Percentiles rank a stretch among this genome's conserved stretches.
Conservation (phyloP, 2,113 vertebrate genomes). For the Syngnathus typhle region DNA sequence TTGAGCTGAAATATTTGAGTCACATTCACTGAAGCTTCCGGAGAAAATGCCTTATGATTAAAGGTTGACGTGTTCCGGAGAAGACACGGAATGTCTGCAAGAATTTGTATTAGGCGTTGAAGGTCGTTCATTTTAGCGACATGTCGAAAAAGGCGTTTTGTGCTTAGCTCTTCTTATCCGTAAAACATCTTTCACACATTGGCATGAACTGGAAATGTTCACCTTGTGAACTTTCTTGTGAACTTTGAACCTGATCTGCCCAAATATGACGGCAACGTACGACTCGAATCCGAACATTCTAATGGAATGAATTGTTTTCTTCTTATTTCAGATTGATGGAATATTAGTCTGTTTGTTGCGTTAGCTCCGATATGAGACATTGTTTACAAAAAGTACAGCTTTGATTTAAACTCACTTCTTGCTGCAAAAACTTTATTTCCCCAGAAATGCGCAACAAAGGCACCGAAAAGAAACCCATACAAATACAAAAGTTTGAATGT, state of each 20-base stretch:
- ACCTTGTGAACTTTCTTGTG: background rate
- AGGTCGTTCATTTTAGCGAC: constrained; percentile 50
- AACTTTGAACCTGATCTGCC: background rate
- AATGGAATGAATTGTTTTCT: too few relatives aligned
- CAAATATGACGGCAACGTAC: too few relatives aligned
- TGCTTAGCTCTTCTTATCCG: constrained; percentile 26
- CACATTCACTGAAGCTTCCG: constrained; percentile 47
- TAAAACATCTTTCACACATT: constrained; percentile 35
- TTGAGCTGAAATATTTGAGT: constrained; percentile 59
- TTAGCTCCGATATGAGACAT: background rate
- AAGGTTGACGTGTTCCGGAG: constrained; percentile 61
- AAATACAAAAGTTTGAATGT: background rate
- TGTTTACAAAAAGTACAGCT: background rate
- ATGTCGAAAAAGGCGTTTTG: constrained; percentile 25
- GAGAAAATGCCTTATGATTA: constrained; percentile 61
- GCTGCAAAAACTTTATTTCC: background rate
- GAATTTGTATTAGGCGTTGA: constrained; percentile 55
- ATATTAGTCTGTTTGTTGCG: too few relatives aligned
- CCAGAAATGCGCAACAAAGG: background rate
- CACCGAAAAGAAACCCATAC: background rate
- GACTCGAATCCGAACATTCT: too few relatives aligned
- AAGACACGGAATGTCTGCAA: constrained; percentile 44
- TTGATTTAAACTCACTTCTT: background rate
- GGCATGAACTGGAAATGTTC: constrained; percentile 17
- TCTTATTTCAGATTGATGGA: too few relatives aligned